Conservation (phyloP, 2,888 invertebrate species). For the Lasioglossum marginatum region DNA sequence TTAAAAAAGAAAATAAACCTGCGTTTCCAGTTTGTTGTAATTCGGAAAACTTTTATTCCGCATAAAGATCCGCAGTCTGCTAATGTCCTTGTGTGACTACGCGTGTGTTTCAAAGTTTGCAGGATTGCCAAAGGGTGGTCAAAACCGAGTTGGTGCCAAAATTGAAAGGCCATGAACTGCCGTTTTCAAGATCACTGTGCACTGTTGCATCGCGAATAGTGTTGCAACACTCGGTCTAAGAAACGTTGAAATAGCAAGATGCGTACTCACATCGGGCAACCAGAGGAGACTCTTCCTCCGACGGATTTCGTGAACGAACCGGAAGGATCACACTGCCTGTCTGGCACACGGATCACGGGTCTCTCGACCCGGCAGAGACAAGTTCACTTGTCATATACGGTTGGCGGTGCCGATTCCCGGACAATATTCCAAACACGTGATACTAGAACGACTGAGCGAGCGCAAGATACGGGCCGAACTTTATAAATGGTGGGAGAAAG, state of each 20-base stretch:
- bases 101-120: not conserved
- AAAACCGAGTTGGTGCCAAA: not conserved
- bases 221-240: not conserved
- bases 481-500: constrained; percentile 84
- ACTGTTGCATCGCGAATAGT: not conserved
- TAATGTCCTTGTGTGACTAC: not conserved
- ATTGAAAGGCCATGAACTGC: not conserved
- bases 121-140: not conserved
- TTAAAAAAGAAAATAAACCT: no score
- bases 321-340: not conserved
- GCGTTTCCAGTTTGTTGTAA: no score
- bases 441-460: constrained; percentile 79
- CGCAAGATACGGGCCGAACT: constrained; percentile 76
- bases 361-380: not conserved
- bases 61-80: not conserved
- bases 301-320: not conserved
- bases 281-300: not conserved
- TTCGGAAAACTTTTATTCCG: no score
- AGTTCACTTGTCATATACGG: constrained; percentile 18
- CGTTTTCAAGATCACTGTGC: not conserved
- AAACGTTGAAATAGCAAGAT: not conserved
- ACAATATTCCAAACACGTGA: constrained; percentile 52
- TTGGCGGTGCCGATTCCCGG: constrained; percentile 11
- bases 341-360: not conserved
- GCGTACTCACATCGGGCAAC: not conserved